A percentile compares a stretch with the other conserved stretches of the same genome.
Evolutionary conservation across 2,113 vertebrate species (phyloP).

Genomic region (Chionomys nivalis): DNA sequence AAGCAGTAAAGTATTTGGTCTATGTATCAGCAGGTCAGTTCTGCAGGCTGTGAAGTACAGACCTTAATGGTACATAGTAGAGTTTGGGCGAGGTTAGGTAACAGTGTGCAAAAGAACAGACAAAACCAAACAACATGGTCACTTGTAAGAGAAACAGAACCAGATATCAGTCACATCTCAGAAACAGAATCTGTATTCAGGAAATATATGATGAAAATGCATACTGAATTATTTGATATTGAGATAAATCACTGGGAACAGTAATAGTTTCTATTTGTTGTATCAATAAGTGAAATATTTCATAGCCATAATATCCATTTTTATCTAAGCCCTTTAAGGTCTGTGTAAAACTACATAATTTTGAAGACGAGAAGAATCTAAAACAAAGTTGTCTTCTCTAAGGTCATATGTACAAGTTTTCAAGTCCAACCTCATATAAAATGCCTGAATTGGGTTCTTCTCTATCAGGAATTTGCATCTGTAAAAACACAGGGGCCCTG

Average conservation of each 20-base stretch:
- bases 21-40: not conserved
- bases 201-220: slow-evolving; percentile 31
- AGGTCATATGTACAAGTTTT: not conserved
- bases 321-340: not conserved
- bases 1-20: not conserved
- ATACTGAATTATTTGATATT: slow-evolving; percentile 16
- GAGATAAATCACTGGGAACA: not conserved
- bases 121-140: not conserved
- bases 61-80: not conserved
- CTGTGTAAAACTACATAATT: slow-evolving; percentile 29
- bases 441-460: not conserved
- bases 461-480: not conserved
- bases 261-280: not conserved
- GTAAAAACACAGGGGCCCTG: not conserved
- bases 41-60: not conserved
- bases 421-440: slow-evolving; percentile 39
- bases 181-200: not conserved
- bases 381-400: not conserved
- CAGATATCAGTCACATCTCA: not conserved
- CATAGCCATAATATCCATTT: slow-evolving; percentile 11
- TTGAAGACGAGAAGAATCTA: not conserved
- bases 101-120: not conserved
- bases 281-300: slow-evolving; percentile 28
- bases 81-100: not conserved
- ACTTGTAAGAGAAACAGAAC: not conserved